Evolutionary conservation across 2,888 invertebrate species (phyloP), one percentile per base, ranked within the genome.

Genomic region (Sabatieria punctata): DNA sequence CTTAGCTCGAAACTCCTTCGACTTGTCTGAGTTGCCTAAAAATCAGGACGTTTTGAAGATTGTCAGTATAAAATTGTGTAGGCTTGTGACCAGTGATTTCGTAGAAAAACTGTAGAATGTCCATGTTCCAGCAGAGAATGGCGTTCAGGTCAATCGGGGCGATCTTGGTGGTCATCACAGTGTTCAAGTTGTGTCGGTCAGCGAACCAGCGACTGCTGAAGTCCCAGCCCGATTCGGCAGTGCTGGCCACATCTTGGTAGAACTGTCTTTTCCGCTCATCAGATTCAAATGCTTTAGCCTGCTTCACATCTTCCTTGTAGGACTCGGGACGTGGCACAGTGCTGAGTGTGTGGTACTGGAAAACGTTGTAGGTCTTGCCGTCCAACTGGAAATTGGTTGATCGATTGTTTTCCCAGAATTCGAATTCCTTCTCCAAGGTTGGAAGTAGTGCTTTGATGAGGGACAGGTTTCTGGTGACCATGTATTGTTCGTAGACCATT

Each of bases 251-350:
- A n/a, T n/a, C n/a, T n/a, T n/a, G n/a, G n/a, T n/a, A n/a, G n/a
- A n/a, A n/a, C n/a, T n/a, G n/a, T n/a, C n/a, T n/a, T n/a, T n/a
- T n/a, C n/a, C n/a, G n/a, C n/a, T n/a, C n/a, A n/a, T n/a, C n/a
- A n/a, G 25, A 60, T 47, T 45, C 42, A 21, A 52, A 49, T 13
- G 42, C 41, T 18, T 41, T 37, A 2, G 58, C 55, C 13, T 51
- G 47, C 1, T 50, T 36, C n/a, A 57, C 51, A 47, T 67, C 68
- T 53, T 66, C 71, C 52, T 60, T 76, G 68, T 85, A 91, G 38
- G 88, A 86, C 69, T 91, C 91, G 0, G 91, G 89, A 33, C 89
- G 72, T 0, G 88, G 86, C 11, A 56, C 57, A 19, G 58, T 55
- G n/a, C 55, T 51, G 24, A 76, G n/a, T n/a, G n/a, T n/a, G n/a